Conservation (phyloP, 2,113 vertebrate genomes). For the Formicarius rufipectus region DNA sequence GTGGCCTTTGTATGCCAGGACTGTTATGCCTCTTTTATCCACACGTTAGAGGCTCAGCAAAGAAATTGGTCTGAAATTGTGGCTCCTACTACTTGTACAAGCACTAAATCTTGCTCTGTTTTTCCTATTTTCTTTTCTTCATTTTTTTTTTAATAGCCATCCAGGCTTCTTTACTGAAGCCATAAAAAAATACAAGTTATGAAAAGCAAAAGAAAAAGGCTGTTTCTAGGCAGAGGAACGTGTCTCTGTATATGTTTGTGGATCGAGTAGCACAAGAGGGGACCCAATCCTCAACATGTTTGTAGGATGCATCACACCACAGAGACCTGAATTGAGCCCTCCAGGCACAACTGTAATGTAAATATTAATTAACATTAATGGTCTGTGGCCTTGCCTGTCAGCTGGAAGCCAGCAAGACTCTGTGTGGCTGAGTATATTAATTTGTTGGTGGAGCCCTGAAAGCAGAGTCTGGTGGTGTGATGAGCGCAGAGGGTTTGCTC, state of each 20-base stretch:
- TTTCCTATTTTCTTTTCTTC: constrained; percentile 40
- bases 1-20: background rate
- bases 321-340: constrained; percentile 10
- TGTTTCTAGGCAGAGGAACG: background rate
- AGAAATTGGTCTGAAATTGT: constrained; percentile 8
- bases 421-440: background rate
- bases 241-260: background rate
- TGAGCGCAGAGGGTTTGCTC: fast-evolving
- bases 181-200: constrained; percentile 41
- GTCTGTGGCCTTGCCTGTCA: constrained; percentile 40
- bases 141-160: constrained; percentile 33
- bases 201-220: constrained; percentile 5
- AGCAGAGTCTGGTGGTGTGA: background rate
- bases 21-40: background rate
- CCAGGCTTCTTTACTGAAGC: constrained; percentile 42
- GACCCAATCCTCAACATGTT: constrained; percentile 1
- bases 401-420: constrained; percentile 37
- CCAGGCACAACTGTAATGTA: constrained; percentile 50
- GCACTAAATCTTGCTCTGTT: constrained; percentile 51
- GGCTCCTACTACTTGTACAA: background rate
- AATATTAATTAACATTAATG: constrained; percentile 70
- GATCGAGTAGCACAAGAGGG: background rate
- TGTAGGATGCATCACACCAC: background rate
- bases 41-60: background rate
- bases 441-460: background rate